Evolutionary conservation across 2,888 invertebrate species (phyloP).

Genomic region (Lordiphosa fenestrarum): DNA sequence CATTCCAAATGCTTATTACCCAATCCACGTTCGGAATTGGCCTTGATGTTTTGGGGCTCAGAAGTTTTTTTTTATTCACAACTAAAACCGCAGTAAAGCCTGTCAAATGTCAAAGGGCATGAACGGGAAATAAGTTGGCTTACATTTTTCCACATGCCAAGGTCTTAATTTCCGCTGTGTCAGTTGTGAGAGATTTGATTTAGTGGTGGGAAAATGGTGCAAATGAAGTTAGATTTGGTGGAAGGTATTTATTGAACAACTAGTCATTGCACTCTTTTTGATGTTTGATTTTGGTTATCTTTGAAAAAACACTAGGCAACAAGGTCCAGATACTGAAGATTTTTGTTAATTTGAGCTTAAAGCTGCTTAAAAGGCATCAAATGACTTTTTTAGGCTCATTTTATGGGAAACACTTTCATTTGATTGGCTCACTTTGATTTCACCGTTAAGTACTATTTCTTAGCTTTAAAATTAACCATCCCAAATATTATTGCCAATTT

Average conservation of each 20-base stretch:
- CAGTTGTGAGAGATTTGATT: constrained; percentile 5
- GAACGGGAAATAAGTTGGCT: constrained; percentile 1
- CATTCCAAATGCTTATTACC: not conserved
- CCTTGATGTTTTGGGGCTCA: constrained; percentile 24
- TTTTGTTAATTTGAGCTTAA: no score
- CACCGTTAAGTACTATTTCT: no score
- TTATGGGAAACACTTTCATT: no score
- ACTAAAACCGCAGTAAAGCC: constrained; percentile 23
- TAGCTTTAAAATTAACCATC: no score
- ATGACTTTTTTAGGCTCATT: no score
- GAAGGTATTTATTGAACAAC: not conserved
- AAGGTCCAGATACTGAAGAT: no score
- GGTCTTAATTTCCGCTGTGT: constrained; percentile 10
- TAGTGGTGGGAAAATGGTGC: not conserved
- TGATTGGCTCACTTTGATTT: no score
- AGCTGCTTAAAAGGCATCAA: no score
- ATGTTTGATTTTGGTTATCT: not conserved
- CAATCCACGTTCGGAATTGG: constrained; percentile 10
- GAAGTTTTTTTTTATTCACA: not conserved
- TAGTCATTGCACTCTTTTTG: not conserved
- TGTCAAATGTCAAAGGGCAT: constrained; percentile 34
- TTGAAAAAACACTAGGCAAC: no score
- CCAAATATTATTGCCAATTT: no score
- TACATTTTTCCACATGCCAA: not conserved
- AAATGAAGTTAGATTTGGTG: not conserved